Percentiles rank a stretch among this genome's conserved stretches.
These are phyloP conservation scores for Cerceris rybyensis DNA, from an alignment of 2,888 invertebrate species.

Conservation along the genomic window DNA sequence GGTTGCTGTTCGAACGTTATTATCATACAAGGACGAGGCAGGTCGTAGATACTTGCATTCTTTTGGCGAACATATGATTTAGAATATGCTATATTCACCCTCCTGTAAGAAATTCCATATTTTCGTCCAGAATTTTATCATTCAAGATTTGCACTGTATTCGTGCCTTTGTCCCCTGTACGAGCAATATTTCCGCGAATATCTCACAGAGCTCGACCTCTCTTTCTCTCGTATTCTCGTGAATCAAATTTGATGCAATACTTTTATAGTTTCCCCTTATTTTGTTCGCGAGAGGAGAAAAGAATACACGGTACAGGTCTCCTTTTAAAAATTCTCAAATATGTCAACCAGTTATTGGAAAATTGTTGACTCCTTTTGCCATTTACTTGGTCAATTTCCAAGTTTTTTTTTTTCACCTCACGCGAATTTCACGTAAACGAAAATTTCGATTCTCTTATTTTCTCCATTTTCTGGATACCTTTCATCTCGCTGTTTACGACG, in stretches of 20 bases:
- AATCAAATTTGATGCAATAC: constrained; percentile 2
- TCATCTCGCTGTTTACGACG: no score
- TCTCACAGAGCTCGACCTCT: no score
- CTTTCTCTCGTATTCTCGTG: constrained; percentile 1
- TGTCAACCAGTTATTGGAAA: neutral
- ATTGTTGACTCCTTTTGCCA: no score
- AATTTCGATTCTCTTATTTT: no score
- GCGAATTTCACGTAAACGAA: no score
- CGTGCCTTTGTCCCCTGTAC: neutral
- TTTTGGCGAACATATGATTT: neutral
- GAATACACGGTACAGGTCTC: neutral
- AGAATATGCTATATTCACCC: neutral
- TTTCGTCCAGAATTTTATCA: neutral
- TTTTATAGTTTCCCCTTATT: neutral
- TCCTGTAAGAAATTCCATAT: constrained; percentile 12
- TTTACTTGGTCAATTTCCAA: no score
- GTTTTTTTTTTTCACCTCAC: no score
- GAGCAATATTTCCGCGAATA: constrained; percentile 15
- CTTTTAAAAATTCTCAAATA: neutral
- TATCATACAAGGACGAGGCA: no score
- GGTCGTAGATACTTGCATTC: neutral
- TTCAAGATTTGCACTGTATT: neutral
- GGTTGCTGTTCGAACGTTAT: no score
- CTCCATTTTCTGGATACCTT: no score
- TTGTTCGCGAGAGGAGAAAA: neutral